Conservation (phyloP, 64 coral and sea anemone genomes). For the Dendrophyllia cribrosa region DNA sequence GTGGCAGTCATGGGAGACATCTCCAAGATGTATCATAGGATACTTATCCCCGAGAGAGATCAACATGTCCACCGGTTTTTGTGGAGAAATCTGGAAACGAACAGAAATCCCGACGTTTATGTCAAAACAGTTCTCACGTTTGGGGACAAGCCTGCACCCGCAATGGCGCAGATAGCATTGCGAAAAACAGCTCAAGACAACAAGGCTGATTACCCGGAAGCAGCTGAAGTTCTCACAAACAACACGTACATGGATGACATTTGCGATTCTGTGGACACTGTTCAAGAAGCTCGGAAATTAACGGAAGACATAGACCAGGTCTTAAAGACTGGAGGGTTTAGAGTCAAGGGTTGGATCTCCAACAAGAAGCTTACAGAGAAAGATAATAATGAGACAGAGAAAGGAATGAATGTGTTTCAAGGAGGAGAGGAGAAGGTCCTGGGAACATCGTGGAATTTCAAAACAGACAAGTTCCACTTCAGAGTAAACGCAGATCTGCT, state of each 20-base stretch:
- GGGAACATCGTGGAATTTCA: conserved; percentile 22
- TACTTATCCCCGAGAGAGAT: conserved; percentile 53
- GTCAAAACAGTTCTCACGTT: conserved; percentile 33
- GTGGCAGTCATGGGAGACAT: conserved; percentile 61
- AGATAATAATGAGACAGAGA: not conserved
- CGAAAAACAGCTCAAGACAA: conserved; percentile 58
- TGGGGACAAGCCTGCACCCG: conserved; percentile 22
- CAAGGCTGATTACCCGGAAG: conserved; percentile 43
- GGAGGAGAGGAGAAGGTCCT: conserved; percentile 50
- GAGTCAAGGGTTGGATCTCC: conserved; percentile 58
- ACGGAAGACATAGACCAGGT: conserved; percentile 66
- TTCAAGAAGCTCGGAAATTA: conserved; percentile 28
- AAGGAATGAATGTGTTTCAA: conserved; percentile 7
- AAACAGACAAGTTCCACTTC: conserved; percentile 21
- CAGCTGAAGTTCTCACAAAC: conserved; percentile 31
- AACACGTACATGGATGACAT: conserved; percentile 78
- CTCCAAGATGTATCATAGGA: conserved; percentile 69
- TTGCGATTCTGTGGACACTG: conserved; percentile 68
- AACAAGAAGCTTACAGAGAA: too few species aligned
- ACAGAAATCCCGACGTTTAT: conserved; percentile 50
- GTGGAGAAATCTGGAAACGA: conserved; percentile 53
- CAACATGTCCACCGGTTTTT: conserved; percentile 65
- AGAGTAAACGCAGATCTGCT: conserved; percentile 21
- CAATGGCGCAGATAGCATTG: conserved; percentile 45
- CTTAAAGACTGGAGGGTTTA: conserved; percentile 65